Conservation (phyloP, 2,797 vertebrate species). For the Calcarius lapponicus region DNA sequence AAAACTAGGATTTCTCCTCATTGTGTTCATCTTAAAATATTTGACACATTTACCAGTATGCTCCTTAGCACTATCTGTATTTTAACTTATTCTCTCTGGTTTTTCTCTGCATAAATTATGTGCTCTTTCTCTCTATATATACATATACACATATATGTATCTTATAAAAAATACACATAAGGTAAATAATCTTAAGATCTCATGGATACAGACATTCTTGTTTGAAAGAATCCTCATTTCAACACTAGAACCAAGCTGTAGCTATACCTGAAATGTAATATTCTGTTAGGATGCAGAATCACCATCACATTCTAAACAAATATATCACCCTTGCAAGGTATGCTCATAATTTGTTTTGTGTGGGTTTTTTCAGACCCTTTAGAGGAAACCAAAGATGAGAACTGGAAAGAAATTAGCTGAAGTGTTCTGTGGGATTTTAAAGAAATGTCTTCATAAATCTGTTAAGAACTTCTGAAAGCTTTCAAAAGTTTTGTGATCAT, state of each 20-base stretch:
- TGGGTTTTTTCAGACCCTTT: background rate
- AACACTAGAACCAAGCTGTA: background rate
- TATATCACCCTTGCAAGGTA: background rate
- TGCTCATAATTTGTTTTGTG: background rate
- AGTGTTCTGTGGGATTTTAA: background rate
- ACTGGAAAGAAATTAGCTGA: background rate
- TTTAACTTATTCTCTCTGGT: background rate
- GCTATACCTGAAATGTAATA: background rate
- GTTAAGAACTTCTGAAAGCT: background rate
- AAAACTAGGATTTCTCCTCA: background rate
- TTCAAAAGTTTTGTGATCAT: background rate
- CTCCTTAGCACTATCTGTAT: background rate
- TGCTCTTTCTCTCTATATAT: background rate
- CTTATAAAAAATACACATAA: background rate
- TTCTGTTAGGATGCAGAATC: background rate
- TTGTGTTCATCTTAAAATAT: background rate
- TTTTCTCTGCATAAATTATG: background rate
- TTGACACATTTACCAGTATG: background rate
- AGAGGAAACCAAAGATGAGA: background rate
- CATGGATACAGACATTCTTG: background rate
- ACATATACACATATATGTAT: background rate
- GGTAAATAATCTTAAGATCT: background rate
- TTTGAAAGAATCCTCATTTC: background rate
- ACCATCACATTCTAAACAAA: background rate
- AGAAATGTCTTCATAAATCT: background rate